A percentile compares a stretch with the other conserved stretches of the same genome.
Evolutionary conservation across 2,113 vertebrate genomes (phyloP).

Genomic region (Bombycilla garrulus): DNA sequence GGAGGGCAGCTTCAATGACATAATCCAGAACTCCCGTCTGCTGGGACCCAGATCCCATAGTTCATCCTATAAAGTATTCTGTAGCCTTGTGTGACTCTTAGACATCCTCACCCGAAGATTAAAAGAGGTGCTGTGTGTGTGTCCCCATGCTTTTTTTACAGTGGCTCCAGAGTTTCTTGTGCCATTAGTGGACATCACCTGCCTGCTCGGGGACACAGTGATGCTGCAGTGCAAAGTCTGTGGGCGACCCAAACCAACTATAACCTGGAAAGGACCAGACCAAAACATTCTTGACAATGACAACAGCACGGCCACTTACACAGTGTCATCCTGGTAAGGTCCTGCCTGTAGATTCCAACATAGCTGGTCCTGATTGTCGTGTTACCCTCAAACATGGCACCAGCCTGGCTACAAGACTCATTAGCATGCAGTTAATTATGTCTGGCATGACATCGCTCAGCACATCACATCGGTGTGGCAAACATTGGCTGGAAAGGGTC

Average conservation of each 20-base stretch:
- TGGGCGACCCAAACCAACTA: slow-evolving; percentile 88
- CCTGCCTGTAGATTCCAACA: neutral
- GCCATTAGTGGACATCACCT: slow-evolving; percentile 89
- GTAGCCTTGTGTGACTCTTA: neutral
- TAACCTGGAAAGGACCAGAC: slow-evolving; percentile 93
- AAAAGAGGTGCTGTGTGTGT: neutral
- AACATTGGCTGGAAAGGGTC: neutral
- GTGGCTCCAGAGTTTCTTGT: slow-evolving; percentile 96
- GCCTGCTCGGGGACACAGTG: slow-evolving; percentile 92
- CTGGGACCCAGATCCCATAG: neutral
- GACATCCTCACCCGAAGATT: neutral
- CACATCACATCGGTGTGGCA: neutral
- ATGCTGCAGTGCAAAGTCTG: slow-evolving; percentile 95
- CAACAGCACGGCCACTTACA: slow-evolving; percentile 75
- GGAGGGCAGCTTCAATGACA: neutral
- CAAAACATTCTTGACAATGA: slow-evolving; percentile 89
- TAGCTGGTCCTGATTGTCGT: neutral
- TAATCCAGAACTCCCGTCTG: neutral
- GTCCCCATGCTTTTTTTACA: slow-evolving; percentile 52
- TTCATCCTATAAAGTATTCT: neutral
- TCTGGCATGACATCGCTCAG: neutral
- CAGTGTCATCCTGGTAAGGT: slow-evolving; percentile 72
- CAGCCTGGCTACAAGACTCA: neutral
- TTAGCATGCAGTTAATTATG: neutral
- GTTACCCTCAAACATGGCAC: neutral